Conservation (phyloP, 92 coral and sea anemone species). For the Porites evermanni region DNA sequence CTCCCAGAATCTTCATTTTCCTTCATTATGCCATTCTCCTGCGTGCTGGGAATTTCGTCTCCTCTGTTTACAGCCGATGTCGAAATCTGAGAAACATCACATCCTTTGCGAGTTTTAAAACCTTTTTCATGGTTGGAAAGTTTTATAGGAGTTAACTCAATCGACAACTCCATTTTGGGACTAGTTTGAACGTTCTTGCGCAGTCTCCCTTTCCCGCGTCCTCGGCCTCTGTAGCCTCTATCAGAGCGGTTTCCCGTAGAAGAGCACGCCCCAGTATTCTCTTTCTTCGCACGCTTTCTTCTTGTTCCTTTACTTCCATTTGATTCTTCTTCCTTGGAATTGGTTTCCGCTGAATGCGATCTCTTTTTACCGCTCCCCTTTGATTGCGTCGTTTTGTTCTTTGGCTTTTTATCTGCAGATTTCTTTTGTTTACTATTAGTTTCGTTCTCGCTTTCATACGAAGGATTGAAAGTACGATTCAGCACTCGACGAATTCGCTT, state of each 20-base stretch:
- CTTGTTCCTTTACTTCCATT: constrained; percentile 1
- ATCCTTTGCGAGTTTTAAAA: not conserved
- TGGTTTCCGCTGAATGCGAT: not conserved
- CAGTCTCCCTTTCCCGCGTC: constrained; percentile 28
- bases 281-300: constrained; percentile 12
- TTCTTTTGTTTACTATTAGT: not conserved
- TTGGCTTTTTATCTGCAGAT: not conserved
- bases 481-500: constrained; percentile 88
- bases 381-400: not conserved
- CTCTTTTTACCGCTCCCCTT: not conserved
- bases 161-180: not conserved
- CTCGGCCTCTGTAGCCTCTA: constrained; percentile 37
- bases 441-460: constrained; percentile 42
- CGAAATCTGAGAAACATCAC: not conserved
- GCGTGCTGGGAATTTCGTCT: not conserved
- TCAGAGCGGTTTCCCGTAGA: constrained; percentile 22
- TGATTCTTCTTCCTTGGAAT: constrained; percentile 24
- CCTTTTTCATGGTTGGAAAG: not conserved
- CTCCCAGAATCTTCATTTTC: too few relatives aligned
- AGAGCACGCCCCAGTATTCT: not conserved
- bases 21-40: too few relatives aligned
- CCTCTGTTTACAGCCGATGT: not conserved
- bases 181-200: not conserved
- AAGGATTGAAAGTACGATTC: constrained; percentile 73
- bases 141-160: constrained; percentile 9